phyloP scores from a whole-genome alignment of 2,888 invertebrate species.

The Erebia epiphron region DNA sequence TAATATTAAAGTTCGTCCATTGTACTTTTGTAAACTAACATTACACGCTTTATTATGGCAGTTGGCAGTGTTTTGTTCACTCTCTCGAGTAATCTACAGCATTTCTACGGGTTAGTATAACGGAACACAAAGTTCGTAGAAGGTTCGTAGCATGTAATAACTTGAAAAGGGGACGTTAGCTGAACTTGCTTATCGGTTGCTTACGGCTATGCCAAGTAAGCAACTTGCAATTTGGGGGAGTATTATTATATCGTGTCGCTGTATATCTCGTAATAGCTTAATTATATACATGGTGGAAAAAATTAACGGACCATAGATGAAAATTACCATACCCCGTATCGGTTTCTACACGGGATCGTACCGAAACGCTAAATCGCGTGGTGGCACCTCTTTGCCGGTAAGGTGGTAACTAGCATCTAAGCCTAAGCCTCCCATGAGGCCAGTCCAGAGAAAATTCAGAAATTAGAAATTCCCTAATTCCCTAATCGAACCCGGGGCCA shows the following conservation, averaged over 20 bases:
- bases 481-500: no score
- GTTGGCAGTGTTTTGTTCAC: slow-evolving; percentile 22
- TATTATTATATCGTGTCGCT: not conserved
- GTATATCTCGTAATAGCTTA: not conserved
- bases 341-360: no score
- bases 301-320: no score
- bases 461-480: no score
- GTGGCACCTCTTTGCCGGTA: no score
- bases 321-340: no score
- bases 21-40: slow-evolving; percentile 8
- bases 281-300: not conserved
- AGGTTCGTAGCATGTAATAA: not conserved
- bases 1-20: slow-evolving; percentile 13
- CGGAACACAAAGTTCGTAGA: not conserved
- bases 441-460: no score
- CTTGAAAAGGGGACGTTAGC: not conserved
- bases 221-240: not conserved
- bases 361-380: no score
- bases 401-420: no score
- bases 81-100: slow-evolving; percentile 14
- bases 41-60: slow-evolving; percentile 18
- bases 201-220: not conserved
- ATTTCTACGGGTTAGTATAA: not conserved
- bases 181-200: slow-evolving; percentile 10
- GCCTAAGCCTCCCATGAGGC: no score